Evolutionary conservation across 2,888 invertebrate species (phyloP).

Genomic region (Torymus aiolomorphi): DNA sequence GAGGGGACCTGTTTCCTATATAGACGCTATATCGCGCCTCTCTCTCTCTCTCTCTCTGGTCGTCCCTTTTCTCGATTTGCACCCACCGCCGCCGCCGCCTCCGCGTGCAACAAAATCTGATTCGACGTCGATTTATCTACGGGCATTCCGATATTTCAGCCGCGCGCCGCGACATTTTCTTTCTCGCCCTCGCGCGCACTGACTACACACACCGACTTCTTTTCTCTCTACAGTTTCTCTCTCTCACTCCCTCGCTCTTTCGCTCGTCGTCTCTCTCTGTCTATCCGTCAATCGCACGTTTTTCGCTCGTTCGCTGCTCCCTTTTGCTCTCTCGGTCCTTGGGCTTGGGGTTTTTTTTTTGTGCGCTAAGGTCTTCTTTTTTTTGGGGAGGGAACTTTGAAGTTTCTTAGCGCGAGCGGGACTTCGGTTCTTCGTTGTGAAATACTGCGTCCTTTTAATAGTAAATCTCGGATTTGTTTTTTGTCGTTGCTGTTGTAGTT

Average conservation of each 20-base stretch:
- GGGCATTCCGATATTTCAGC: slow-evolving; percentile 68
- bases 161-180: slow-evolving; percentile 63
- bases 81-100: slow-evolving; percentile 53
- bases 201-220: slow-evolving; percentile 30
- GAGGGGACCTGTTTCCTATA: slow-evolving; percentile 74
- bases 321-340: not conserved
- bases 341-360: not conserved
- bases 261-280: slow-evolving; percentile 27
- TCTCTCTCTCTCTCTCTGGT: too few species aligned
- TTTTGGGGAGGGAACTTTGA: too few species aligned
- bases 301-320: slow-evolving; percentile 18
- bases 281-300: slow-evolving; percentile 44
- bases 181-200: slow-evolving; percentile 45
- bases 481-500: too few species aligned
- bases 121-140: slow-evolving; percentile 74
- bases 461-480: slow-evolving; percentile 17
- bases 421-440: slow-evolving; percentile 24
- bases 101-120: slow-evolving; percentile 71
- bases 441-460: slow-evolving; percentile 24
- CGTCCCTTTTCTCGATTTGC: slow-evolving; percentile 50
- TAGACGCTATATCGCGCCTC: too few species aligned
- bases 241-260: slow-evolving; percentile 36
- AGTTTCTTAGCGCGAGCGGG: too few species aligned
- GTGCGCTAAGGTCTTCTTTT: too few species aligned
- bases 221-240: slow-evolving; percentile 13